These are phyloP conservation scores for Pyxicephalus adspersus DNA, from an alignment of 2,113 vertebrate genomes.

Conservation along the genomic window DNA sequence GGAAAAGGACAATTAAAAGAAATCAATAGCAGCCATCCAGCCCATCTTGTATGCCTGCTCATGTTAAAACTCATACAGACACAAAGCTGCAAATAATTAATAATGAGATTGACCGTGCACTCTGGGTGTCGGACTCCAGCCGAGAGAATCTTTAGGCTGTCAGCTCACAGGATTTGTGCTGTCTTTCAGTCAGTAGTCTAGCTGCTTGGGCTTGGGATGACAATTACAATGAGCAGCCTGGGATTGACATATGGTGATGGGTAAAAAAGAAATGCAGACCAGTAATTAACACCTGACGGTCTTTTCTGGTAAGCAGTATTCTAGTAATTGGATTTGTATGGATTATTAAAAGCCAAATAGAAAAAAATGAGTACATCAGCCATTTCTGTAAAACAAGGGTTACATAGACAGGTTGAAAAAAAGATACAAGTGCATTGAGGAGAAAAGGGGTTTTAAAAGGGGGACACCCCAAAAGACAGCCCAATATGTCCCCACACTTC, in stretches of 20 bases:
- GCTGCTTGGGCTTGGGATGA: slow-evolving; percentile 32
- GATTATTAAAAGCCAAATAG: too few species aligned
- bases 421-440: too few species aligned
- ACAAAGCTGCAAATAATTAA: slow-evolving; percentile 54
- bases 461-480: too few species aligned
- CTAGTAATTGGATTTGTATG: background rate
- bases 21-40: slow-evolving; percentile 40
- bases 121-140: slow-evolving; percentile 38
- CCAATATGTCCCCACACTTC: too few species aligned
- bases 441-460: too few species aligned
- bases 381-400: too few species aligned
- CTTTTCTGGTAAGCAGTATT: slow-evolving; percentile 20
- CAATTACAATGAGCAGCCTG: slow-evolving; percentile 17
- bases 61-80: slow-evolving; percentile 49
- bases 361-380: too few species aligned
- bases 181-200: slow-evolving; percentile 41
- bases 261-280: slow-evolving; percentile 28
- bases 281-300: slow-evolving; percentile 29
- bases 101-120: slow-evolving; percentile 46
- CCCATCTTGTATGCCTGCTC: slow-evolving; percentile 43
- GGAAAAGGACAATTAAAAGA: slow-evolving; percentile 49
- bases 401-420: too few species aligned
- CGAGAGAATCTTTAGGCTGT: slow-evolving; percentile 42
- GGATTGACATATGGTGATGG: slow-evolving; percentile 50
- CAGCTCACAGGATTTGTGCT: slow-evolving; percentile 21